A percentile compares a stretch with the other conserved stretches of the same genome.
Conservation (phyloP, 2,113 vertebrate species). For the Podiceps cristatus region DNA sequence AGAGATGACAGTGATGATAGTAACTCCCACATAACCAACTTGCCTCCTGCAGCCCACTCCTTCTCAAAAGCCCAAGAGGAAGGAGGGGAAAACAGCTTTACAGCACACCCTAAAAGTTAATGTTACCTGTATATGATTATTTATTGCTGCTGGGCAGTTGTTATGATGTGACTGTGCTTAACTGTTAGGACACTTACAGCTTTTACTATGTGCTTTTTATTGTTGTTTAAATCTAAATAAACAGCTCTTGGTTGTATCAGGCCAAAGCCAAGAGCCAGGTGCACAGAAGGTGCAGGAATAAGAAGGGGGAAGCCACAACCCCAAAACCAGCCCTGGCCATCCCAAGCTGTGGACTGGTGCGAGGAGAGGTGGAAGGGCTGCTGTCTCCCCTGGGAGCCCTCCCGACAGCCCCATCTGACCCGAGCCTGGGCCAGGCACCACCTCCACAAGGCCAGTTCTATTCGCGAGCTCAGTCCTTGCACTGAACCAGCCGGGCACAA, state of each 20-base stretch:
- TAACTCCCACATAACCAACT: conserved; percentile 19
- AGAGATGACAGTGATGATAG: background rate
- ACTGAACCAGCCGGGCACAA: background rate
- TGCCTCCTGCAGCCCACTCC: conserved; percentile 11
- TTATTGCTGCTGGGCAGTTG: conserved; percentile 61
- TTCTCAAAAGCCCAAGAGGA: conserved; percentile 25
- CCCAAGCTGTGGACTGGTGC: background rate
- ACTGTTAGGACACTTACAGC: conserved; percentile 48
- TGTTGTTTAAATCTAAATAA: conserved; percentile 65
- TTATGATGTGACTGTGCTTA: conserved; percentile 40
- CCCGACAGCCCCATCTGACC: background rate
- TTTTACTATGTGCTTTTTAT: conserved; percentile 62
- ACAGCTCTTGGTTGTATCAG: background rate
- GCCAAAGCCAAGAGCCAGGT: background rate
- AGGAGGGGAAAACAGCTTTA: conserved; percentile 35
- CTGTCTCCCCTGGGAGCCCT: background rate
- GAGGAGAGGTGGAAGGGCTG: background rate
- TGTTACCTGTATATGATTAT: conserved; percentile 56
- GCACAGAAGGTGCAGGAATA: background rate
- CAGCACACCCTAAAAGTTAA: conserved; percentile 51
- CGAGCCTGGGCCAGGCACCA: background rate
- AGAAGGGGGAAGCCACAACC: background rate
- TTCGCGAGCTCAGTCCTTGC: background rate
- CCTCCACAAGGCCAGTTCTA: background rate
- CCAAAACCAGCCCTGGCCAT: background rate